Evolutionary conservation across 2,888 invertebrate genomes (phyloP).

Genomic region (Agonum fuliginosum): DNA sequence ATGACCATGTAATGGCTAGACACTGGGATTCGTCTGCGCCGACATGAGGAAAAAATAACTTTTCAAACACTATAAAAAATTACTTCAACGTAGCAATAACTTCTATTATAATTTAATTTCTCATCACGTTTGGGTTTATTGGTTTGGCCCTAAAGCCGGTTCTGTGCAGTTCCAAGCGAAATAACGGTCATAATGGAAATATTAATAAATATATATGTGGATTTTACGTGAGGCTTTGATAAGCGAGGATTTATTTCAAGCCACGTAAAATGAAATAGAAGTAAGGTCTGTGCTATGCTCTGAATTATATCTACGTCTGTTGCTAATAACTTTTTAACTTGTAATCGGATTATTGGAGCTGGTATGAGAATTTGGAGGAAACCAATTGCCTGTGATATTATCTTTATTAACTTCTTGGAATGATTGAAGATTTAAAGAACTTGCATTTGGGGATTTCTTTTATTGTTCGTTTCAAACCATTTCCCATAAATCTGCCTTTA

Average conservation of each 20-base stretch:
- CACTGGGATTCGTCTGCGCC: too few relatives aligned
- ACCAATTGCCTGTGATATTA: constrained; percentile 36
- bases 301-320: constrained; percentile 26
- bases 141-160: constrained; percentile 2
- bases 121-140: constrained; percentile 27
- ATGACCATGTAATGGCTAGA: too few relatives aligned
- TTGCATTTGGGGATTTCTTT: neutral
- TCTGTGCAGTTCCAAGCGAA: neutral
- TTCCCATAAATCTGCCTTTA: neutral
- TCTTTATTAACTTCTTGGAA: constrained; percentile 25
- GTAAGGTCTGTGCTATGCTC: neutral
- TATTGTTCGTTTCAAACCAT: neutral
- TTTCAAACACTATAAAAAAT: too few relatives aligned
- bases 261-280: constrained; percentile 9
- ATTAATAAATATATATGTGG: constrained; percentile 44
- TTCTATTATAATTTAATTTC: too few relatives aligned
- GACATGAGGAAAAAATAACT: too few relatives aligned
- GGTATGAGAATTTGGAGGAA: constrained; percentile 34
- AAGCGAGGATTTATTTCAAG: constrained; percentile 30
- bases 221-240: constrained; percentile 24
- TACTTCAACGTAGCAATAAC: too few relatives aligned
- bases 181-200: constrained; percentile 37
- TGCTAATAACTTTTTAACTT: constrained; percentile 39
- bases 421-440: constrained; percentile 27
- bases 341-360: constrained; percentile 17